Evolutionary conservation across 2,113 vertebrate genomes (phyloP).

Genomic region (Potamarius usumacintae): DNA sequence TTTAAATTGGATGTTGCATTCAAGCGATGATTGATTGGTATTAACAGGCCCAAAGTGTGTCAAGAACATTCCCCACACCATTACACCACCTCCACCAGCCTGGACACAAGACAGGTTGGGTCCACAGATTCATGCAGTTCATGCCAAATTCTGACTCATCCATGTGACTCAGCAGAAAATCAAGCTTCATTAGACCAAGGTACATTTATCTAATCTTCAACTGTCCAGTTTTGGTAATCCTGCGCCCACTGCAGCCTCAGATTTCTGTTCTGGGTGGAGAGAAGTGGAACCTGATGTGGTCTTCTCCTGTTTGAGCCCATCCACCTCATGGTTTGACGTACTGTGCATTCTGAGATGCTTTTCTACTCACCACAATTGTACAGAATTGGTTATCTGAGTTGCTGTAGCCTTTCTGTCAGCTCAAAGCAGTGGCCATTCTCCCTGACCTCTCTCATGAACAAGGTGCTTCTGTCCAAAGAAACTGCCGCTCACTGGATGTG

Average conservation of each 20-base stretch:
- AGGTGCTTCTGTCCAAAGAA: neutral
- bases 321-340: neutral
- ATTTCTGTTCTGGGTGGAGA: neutral
- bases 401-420: neutral
- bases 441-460: neutral
- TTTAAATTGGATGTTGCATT: neutral
- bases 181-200: neutral
- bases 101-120: neutral
- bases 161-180: neutral
- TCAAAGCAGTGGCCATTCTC: neutral
- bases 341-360: neutral
- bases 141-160: neutral
- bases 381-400: neutral
- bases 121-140: neutral
- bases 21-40: neutral
- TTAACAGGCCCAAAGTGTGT: neutral
- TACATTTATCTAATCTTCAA: neutral
- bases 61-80: no score
- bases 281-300: neutral
- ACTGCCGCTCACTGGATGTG: neutral
- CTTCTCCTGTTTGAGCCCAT: neutral
- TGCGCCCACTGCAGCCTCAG: no score
- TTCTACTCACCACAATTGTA: no score
- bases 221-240: neutral
- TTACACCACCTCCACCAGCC: no score